A percentile compares a stretch with the other conserved stretches of the same genome.
These are phyloP conservation scores for Therioaphis trifolii DNA, from an alignment of 2,888 invertebrate species.

Conservation along the genomic window DNA sequence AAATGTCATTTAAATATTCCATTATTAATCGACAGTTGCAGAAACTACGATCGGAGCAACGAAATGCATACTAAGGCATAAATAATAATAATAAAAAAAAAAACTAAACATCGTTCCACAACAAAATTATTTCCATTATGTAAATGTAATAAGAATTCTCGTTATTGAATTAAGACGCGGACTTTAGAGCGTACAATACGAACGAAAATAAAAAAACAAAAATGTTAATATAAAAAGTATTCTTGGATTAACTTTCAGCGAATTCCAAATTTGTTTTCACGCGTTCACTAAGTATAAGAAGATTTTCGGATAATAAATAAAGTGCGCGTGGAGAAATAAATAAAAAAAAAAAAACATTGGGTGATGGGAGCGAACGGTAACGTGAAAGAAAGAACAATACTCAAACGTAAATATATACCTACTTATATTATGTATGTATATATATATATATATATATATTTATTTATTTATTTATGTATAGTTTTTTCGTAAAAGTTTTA, in stretches of 20 bases:
- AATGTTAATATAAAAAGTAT: conserved; percentile 49
- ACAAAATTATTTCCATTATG: conserved; percentile 40
- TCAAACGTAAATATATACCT: neutral
- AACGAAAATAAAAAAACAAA: neutral
- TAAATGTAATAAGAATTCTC: conserved; percentile 29
- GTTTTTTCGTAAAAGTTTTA: conserved; percentile 39
- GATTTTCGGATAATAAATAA: conserved; percentile 53
- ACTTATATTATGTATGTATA: neutral
- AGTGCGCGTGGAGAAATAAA: conserved; percentile 29
- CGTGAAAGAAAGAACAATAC: conserved; percentile 43
- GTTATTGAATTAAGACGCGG: conserved; percentile 39
- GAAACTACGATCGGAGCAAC: neutral
- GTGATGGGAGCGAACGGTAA: conserved; percentile 18
- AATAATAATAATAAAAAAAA: neutral
- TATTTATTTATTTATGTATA: neutral
- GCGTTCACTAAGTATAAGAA: conserved; percentile 18
- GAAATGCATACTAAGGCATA: neutral
- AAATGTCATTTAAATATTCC: conserved; percentile 44
- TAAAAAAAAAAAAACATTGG: conserved; percentile 28
- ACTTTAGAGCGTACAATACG: neutral
- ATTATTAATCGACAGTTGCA: conserved; percentile 29
- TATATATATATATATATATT: neutral
- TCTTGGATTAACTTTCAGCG: conserved; percentile 50
- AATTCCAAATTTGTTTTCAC: conserved; percentile 39
- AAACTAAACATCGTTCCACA: conserved; percentile 14